A percentile compares a stretch with the other conserved stretches of the same genome.
These are phyloP conservation scores for Drosophila cardini DNA, from an alignment of 1,140 invertebrate species.

Conservation along the genomic window DNA sequence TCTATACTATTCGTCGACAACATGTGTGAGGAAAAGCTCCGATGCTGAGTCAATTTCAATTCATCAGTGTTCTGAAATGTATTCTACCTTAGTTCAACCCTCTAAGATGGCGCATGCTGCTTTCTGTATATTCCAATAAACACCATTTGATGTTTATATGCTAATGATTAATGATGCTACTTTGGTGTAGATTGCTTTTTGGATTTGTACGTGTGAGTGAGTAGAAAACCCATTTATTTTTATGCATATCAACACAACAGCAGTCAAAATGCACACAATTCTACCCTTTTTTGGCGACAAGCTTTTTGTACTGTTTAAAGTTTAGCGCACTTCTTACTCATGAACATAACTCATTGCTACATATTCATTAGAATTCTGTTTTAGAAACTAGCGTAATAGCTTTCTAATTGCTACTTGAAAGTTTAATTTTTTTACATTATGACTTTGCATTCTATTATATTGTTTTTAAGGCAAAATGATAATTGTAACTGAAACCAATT, in stretches of 20 bases:
- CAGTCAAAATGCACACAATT: conserved; percentile 17
- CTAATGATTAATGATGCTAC: conserved; percentile 76
- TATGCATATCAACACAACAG: conserved; percentile 17
- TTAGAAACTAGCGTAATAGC: conserved; percentile 43
- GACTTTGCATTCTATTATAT: background rate
- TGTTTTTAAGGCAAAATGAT: conserved; percentile 3
- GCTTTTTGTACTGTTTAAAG: background rate
- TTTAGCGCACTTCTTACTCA: conserved; percentile 35
- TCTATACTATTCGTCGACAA: too few species aligned
- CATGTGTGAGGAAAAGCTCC: background rate
- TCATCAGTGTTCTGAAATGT: too few species aligned
- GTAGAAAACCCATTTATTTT: conserved; percentile 59
- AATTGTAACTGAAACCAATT: conserved; percentile 66
- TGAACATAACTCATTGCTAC: conserved; percentile 54
- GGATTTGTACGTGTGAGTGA: background rate
- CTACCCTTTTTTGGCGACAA: background rate
- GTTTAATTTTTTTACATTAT: too few species aligned
- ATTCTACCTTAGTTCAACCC: background rate
- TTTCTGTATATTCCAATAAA: conserved; percentile 53
- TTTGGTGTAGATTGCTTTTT: conserved; percentile 66
- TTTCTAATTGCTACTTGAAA: conserved; percentile 5
- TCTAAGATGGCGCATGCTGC: conserved; percentile 5
- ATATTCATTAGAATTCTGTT: conserved; percentile 62
- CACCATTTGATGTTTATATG: conserved; percentile 78
- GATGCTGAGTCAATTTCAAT: background rate